Evolutionary conservation across 1,140 invertebrate genomes (phyloP).

Genomic region (Drosophila kurseongensis): DNA sequence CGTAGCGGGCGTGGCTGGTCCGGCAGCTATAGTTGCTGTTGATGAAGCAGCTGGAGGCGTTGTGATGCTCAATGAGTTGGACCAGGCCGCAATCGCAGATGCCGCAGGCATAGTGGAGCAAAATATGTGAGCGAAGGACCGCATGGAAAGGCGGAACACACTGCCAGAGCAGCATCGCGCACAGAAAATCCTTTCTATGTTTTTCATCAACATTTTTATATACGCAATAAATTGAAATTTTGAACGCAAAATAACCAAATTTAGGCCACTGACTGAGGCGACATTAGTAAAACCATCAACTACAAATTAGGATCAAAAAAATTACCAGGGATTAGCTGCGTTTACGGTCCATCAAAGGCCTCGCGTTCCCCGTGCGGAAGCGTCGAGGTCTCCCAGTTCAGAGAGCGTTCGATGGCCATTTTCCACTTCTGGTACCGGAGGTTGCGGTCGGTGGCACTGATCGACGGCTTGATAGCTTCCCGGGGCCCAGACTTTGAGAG

Average conservation of each 20-base stretch:
- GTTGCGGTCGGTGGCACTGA: constrained; percentile 90
- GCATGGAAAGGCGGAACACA: constrained; percentile 24
- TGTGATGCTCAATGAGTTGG: constrained; percentile 68
- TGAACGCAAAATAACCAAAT: constrained; percentile 15
- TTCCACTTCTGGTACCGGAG: constrained; percentile 92
- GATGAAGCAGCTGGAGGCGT: constrained; percentile 77
- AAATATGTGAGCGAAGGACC: constrained; percentile 38
- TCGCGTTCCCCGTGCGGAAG: constrained; percentile 64
- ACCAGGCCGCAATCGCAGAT: constrained; percentile 57
- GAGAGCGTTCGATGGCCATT: constrained; percentile 91
- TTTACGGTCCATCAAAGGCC: constrained; percentile 64
- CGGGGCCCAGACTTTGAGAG: constrained; percentile 80
- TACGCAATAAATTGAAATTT: constrained; percentile 60
- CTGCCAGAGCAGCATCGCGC: constrained; percentile 63
- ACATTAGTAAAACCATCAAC: constrained; percentile 4
- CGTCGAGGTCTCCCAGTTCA: constrained; percentile 89
- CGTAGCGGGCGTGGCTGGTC: constrained; percentile 32
- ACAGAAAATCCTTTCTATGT: constrained; percentile 66
- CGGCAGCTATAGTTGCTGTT: constrained; percentile 63
- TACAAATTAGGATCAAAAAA: constrained; percentile 3
- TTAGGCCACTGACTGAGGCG: background rate
- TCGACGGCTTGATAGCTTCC: constrained; percentile 87
- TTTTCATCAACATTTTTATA: constrained; percentile 70
- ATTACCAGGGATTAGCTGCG: background rate
- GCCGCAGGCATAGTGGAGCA: constrained; percentile 56